Percentiles rank a stretch among this genome's conserved stretches.
Conservation (phyloP, 2,113 vertebrate species). For the Rafetus swinhoei region DNA sequence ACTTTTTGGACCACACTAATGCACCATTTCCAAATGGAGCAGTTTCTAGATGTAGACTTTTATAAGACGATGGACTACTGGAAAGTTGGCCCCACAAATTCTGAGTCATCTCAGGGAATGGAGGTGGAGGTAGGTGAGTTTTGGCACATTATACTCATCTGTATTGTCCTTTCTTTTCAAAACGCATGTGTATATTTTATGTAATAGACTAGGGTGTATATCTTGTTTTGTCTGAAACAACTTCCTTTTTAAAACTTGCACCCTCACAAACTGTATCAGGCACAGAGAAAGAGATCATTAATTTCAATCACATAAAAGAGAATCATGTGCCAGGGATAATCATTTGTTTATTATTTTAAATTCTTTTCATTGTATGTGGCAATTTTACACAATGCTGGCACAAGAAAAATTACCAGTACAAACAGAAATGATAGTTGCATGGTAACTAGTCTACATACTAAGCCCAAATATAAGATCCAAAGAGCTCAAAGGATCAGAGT, state of each 20-base stretch:
- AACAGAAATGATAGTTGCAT: constrained; percentile 46
- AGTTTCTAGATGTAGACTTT: constrained; percentile 1
- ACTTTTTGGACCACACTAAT: not conserved
- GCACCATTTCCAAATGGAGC: not conserved
- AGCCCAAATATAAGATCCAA: constrained; percentile 35
- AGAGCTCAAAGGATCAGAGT: constrained; percentile 28
- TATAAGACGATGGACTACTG: not conserved
- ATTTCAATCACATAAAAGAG: constrained; percentile 30
- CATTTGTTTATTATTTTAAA: constrained; percentile 39
- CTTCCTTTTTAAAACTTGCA: not conserved
- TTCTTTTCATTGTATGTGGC: constrained; percentile 36
- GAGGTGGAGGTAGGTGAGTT: not conserved
- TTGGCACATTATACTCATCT: not conserved
- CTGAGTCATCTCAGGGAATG: not conserved
- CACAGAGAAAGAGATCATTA: not conserved
- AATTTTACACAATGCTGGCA: constrained; percentile 14
- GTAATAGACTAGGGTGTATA: not conserved
- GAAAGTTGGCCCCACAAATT: not conserved
- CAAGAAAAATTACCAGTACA: constrained; percentile 52
- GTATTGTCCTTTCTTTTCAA: not conserved
- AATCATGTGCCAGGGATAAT: not conserved
- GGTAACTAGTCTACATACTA: constrained; percentile 35
- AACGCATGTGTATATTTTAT: not conserved
- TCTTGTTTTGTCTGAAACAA: not conserved
- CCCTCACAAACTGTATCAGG: not conserved